Evolutionary conservation across 2,113 vertebrate genomes (phyloP).

Genomic region (Tupaia tana): DNA sequence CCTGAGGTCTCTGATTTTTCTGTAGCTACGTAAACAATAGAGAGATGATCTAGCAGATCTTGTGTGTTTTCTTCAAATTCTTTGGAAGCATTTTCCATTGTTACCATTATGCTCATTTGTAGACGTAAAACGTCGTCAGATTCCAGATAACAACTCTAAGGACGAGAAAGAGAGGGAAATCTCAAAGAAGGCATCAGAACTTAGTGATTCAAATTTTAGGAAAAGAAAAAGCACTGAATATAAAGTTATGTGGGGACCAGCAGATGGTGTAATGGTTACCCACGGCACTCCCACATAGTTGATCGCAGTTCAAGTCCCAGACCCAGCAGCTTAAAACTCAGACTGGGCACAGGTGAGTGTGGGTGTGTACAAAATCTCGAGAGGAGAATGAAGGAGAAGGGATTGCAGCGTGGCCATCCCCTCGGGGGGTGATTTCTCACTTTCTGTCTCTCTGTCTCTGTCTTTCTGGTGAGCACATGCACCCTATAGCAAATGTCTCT

Average conservation of each 20-base stretch:
- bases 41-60: constrained; percentile 95
- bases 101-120: constrained; percentile 94
- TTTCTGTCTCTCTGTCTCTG: too few species aligned
- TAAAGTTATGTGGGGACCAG: neutral
- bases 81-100: constrained; percentile 88
- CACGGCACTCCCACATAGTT: too few species aligned
- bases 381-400: too few species aligned
- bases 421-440: too few species aligned
- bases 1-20: constrained; percentile 85
- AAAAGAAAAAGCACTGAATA: neutral
- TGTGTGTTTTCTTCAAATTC: constrained; percentile 95
- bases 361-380: too few species aligned
- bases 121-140: constrained; percentile 89
- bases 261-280: too few species aligned
- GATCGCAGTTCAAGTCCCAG: too few species aligned
- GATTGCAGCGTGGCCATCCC: too few species aligned
- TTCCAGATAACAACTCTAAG: constrained; percentile 93
- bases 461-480: too few species aligned
- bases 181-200: constrained; percentile 6
- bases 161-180: neutral
- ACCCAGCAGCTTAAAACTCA: too few species aligned
- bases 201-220: neutral
- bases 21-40: constrained; percentile 92
- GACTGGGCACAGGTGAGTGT: too few species aligned
- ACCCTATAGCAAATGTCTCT: too few species aligned